Conservation (phyloP, 2,797 vertebrate species). For the Gymnopithys bicolor region DNA sequence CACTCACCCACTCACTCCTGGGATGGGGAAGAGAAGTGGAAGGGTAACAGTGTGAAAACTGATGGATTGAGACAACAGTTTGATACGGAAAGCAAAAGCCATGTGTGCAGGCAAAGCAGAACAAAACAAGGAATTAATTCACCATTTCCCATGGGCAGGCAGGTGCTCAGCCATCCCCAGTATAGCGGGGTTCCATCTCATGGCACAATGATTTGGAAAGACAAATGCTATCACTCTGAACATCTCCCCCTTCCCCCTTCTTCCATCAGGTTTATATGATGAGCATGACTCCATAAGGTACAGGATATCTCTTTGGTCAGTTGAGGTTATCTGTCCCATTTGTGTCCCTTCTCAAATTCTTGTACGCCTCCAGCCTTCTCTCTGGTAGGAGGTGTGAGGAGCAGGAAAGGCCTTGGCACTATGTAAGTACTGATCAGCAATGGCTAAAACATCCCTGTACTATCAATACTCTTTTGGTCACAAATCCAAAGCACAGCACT, state of each 20-base stretch:
- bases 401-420: not conserved
- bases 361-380: accelerated
- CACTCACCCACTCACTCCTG: accelerated
- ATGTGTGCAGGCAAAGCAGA: accelerated
- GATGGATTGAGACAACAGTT: accelerated
- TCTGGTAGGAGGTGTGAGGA: accelerated
- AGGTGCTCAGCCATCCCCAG: not conserved
- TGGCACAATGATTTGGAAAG: not conserved
- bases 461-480: not conserved
- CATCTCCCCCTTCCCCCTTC: accelerated
- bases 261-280: not conserved
- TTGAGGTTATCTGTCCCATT: not conserved
- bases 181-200: not conserved
- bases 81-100: not conserved
- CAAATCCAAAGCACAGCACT: not conserved
- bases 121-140: not conserved
- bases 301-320: no score
- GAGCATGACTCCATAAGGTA: no score
- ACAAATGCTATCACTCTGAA: not conserved
- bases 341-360: not conserved
- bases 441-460: accelerated
- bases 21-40: not conserved
- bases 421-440: not conserved
- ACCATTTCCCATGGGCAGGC: accelerated
- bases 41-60: not conserved